Evolutionary conservation across 2,888 invertebrate genomes (phyloP).

Genomic region (Heliconius ethilla): DNA sequence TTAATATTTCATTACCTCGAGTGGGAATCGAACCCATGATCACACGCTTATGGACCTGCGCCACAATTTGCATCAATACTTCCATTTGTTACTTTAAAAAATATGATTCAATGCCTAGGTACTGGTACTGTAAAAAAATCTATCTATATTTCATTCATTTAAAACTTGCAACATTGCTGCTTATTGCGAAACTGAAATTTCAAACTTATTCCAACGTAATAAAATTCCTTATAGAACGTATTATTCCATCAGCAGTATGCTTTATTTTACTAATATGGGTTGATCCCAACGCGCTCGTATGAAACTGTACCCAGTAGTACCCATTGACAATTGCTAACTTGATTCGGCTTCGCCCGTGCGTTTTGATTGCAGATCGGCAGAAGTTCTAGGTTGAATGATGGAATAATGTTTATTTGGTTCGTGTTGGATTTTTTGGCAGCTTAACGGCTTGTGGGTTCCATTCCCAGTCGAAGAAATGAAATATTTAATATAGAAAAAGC

Average conservation of each 20-base stretch:
- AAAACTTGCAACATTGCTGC: conserved; percentile 26
- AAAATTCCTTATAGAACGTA: conserved; percentile 11
- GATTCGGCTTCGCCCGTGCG: background rate
- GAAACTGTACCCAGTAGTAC: conserved; percentile 23
- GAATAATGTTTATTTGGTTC: background rate
- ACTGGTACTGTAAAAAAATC: conserved; percentile 10
- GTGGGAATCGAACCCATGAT: too few relatives aligned
- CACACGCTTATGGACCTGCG: too few relatives aligned
- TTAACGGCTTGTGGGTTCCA: too few relatives aligned
- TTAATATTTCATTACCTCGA: background rate
- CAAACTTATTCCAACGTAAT: conserved; percentile 12
- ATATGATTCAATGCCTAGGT: background rate
- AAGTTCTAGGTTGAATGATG: background rate
- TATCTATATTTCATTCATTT: conserved; percentile 30
- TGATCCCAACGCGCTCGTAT: conserved; percentile 14
- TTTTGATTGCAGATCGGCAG: background rate
- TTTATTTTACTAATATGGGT: conserved; percentile 29
- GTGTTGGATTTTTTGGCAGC: too few relatives aligned
- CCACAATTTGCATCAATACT: too few relatives aligned
- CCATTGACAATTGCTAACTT: conserved; percentile 8
- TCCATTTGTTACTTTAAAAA: conserved; percentile 2
- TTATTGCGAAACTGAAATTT: background rate
- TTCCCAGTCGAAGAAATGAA: too few relatives aligned
- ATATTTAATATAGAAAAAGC: too few relatives aligned
- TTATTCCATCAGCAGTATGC: background rate